Percentiles rank a stretch among this genome's conserved stretches.
These are phyloP conservation scores for Melanerpes aurifrons DNA, from an alignment of 2,113 vertebrate species.

Conservation along the genomic window DNA sequence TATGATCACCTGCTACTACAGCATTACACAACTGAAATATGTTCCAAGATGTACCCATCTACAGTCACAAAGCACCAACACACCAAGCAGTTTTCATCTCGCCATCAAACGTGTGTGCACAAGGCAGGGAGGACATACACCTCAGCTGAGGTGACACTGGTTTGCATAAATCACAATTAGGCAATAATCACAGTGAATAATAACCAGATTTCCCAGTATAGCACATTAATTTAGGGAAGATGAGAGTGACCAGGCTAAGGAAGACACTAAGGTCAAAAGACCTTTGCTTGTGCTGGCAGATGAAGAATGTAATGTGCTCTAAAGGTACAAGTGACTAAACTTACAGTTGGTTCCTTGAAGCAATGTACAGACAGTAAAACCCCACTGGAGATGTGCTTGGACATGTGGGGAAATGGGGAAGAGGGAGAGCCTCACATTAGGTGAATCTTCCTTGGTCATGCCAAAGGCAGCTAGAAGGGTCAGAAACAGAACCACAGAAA, in stretches of 20 bases:
- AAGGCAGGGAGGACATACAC: not conserved
- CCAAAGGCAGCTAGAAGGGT: not conserved
- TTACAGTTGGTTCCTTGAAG: not conserved
- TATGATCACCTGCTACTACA: not conserved
- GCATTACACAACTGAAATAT: not conserved
- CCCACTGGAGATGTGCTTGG: fast-evolving
- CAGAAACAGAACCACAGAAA: not conserved
- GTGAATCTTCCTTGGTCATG: not conserved
- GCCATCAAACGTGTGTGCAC: not conserved
- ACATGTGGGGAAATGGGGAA: not conserved
- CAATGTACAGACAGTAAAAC: not conserved
- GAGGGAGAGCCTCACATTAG: not conserved
- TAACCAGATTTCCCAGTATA: not conserved
- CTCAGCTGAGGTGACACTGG: not conserved
- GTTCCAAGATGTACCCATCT: not conserved
- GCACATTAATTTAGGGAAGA: not conserved
- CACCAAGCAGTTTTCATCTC: not conserved
- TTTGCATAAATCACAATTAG: conserved; percentile 19
- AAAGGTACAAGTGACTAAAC: not conserved
- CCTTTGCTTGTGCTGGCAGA: not conserved
- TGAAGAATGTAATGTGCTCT: not conserved
- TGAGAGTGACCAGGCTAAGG: not conserved
- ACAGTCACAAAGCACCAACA: not conserved
- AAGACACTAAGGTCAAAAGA: not conserved
- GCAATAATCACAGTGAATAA: not conserved